A percentile compares a stretch with the other conserved stretches of the same genome.
These are phyloP conservation scores for Dicycla oo DNA, from an alignment of 2,888 invertebrate species.

Conservation along the genomic window DNA sequence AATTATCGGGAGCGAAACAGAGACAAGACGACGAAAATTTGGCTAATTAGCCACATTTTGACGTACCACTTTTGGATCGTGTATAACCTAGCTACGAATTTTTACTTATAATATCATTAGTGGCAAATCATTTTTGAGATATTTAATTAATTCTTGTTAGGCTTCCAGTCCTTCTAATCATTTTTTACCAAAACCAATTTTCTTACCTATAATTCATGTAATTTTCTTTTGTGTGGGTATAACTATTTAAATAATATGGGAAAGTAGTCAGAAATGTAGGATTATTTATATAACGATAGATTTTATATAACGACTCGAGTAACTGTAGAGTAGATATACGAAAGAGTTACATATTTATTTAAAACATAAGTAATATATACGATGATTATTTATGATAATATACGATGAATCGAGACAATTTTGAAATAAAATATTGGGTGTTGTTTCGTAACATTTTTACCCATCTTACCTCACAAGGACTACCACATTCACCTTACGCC, in stretches of 20 bases:
- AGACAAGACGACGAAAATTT: too few species aligned
- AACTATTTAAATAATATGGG: not conserved
- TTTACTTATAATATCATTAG: too few species aligned
- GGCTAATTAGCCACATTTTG: too few species aligned
- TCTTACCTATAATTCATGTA: not conserved
- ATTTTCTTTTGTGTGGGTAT: not conserved
- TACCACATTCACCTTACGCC: constrained; percentile 3
- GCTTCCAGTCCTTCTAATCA: not conserved
- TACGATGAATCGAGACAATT: not conserved
- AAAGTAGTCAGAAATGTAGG: too few species aligned
- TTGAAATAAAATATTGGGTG: not conserved
- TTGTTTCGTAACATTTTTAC: constrained; percentile 18
- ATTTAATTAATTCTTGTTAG: not conserved
- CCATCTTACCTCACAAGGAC: constrained; percentile 19
- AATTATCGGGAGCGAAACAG: too few species aligned
- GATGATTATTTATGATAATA: too few species aligned
- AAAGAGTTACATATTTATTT: not conserved
- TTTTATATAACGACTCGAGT: not conserved
- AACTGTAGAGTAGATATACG: not conserved
- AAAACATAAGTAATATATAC: not conserved
- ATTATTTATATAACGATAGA: not conserved
- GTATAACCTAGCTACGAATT: too few species aligned
- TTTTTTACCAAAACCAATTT: not conserved
- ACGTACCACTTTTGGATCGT: too few species aligned
- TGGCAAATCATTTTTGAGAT: not conserved